These are phyloP conservation scores for Kryptopterus vitreolus DNA, from an alignment of 2,797 vertebrate genomes.

Conservation along the genomic window DNA sequence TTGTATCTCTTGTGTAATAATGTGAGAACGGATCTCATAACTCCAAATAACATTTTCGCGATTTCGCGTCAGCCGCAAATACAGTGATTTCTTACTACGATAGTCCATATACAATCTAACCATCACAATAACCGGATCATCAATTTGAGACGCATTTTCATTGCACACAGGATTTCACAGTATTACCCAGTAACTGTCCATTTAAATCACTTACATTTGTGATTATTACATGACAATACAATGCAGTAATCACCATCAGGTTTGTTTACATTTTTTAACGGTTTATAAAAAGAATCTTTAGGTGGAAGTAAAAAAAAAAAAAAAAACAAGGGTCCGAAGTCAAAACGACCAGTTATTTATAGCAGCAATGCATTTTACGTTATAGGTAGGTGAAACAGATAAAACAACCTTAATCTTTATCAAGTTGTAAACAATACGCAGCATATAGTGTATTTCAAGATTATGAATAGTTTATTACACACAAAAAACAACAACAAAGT, in stretches of 20 bases:
- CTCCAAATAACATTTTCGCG: background rate
- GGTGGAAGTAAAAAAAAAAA: slow-evolving; percentile 84
- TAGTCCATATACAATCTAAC: background rate
- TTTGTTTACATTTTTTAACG: slow-evolving; percentile 84
- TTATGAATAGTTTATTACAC: too few species aligned
- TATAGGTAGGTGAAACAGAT: background rate
- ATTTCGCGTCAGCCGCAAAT: background rate
- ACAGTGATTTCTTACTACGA: background rate
- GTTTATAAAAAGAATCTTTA: slow-evolving; percentile 88
- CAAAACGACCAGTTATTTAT: too few species aligned
- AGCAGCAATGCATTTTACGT: background rate
- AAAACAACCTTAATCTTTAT: background rate
- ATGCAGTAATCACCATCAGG: slow-evolving; percentile 66
- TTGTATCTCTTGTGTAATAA: background rate
- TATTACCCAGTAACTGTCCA: background rate
- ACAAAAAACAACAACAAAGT: background rate
- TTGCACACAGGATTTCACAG: slow-evolving; percentile 1
- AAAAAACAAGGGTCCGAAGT: slow-evolving; percentile 82
- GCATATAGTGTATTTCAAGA: too few species aligned
- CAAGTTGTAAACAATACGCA: background rate
- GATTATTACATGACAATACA: background rate
- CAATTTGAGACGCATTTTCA: background rate
- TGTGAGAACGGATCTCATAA: background rate
- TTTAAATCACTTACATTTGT: background rate
- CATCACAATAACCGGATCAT: background rate